Conservation (phyloP, 2,797 vertebrate genomes). For the Pachyuromys duprasi region DNA sequence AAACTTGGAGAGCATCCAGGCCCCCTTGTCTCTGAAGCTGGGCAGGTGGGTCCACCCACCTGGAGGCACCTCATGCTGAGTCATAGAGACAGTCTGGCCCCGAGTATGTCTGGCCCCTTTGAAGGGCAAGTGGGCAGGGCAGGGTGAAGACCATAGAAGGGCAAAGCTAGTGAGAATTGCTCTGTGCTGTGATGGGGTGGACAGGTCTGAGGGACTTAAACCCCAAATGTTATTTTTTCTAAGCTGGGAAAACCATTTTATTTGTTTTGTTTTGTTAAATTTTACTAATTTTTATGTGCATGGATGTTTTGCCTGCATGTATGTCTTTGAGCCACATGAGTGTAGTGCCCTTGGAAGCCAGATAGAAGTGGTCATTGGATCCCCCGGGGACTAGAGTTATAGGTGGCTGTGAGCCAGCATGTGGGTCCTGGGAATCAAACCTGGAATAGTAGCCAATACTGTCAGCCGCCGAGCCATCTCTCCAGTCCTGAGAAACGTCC, state of each 20-base stretch:
- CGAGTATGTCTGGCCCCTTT: accelerated
- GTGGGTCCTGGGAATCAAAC: not conserved
- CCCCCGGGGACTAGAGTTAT: not conserved
- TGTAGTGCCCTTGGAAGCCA: not conserved
- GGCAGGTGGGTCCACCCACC: not conserved
- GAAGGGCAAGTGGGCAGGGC: not conserved
- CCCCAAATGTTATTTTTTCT: slow-evolving; percentile 6
- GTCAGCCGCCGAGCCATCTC: not conserved
- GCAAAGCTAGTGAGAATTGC: not conserved
- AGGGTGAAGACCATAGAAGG: not conserved
- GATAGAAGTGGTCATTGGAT: not conserved
- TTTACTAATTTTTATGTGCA: too few species aligned
- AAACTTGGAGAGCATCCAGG: not conserved
- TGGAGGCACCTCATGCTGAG: not conserved
- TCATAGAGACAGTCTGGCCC: not conserved
- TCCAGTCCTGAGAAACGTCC: not conserved
- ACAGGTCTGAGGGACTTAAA: not conserved
- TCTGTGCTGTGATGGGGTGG: not conserved
- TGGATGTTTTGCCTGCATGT: not conserved
- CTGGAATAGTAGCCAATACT: too few species aligned
- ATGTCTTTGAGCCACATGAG: not conserved
- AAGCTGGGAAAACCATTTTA: not conserved
- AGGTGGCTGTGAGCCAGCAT: too few species aligned
- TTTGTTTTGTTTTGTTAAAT: not conserved
- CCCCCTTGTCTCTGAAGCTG: not conserved